Conservation (phyloP, 2,797 vertebrate genomes). For the Gallinago solitaria region DNA sequence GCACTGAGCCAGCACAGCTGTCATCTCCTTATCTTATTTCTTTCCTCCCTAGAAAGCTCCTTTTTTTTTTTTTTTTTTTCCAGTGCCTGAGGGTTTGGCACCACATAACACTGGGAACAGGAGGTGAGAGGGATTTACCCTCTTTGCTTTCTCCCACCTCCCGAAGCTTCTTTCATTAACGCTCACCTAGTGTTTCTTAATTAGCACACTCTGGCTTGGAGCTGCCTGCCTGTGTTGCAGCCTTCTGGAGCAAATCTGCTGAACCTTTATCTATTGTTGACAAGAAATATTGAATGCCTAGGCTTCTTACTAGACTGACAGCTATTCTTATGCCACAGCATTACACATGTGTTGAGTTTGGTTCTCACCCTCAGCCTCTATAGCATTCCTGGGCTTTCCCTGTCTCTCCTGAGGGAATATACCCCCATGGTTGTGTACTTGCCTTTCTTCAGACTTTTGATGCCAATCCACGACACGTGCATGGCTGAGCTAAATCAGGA, state of each 20-base stretch:
- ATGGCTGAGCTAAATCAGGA: not conserved
- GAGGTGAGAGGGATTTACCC: not conserved
- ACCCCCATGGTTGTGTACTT: not conserved
- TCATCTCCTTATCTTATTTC: not conserved
- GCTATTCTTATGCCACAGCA: not conserved
- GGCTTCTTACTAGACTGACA: not conserved
- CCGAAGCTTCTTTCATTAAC: not conserved
- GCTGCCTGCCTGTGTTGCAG: not conserved
- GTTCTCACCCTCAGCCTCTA: not conserved
- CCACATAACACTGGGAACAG: not conserved
- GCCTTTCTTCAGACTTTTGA: not conserved
- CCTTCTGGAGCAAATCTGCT: not conserved
- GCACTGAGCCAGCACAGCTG: not conserved
- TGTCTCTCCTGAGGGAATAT: not conserved
- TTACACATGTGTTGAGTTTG: not conserved
- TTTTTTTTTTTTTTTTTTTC: not conserved
- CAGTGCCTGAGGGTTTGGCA: not conserved
- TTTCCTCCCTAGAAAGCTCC: not conserved
- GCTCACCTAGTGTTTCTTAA: constrained; percentile 5
- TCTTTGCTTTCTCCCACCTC: not conserved
- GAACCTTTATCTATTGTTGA: not conserved
- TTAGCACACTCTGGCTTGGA: not conserved
- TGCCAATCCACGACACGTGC: not conserved
- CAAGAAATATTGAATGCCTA: not conserved
- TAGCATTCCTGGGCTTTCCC: not conserved